phyloP scores from a whole-genome alignment of 2,797 vertebrate genomes.

The Leptodactylus fallax region DNA sequence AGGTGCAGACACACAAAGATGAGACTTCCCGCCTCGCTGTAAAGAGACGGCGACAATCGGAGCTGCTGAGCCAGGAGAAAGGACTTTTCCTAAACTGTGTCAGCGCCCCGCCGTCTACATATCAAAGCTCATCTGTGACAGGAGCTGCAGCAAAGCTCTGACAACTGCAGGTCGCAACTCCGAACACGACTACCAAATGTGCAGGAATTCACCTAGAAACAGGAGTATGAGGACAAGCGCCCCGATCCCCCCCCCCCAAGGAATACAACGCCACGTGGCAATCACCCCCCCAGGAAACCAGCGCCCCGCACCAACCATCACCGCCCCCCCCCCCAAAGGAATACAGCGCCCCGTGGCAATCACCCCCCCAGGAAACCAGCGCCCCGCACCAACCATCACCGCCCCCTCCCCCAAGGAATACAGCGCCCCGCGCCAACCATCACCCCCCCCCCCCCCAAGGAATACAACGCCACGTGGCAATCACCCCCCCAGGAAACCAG shows the following conservation, averaged over 20 bases:
- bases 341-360: no score
- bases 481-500: no score
- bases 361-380: no score
- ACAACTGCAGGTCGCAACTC: not conserved
- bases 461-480: not conserved
- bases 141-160: not conserved
- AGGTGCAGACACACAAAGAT: constrained; percentile 56
- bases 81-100: constrained; percentile 26
- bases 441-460: not conserved
- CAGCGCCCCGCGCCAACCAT: not conserved
- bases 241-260: not conserved
- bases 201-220: not conserved
- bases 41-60: constrained; percentile 2
- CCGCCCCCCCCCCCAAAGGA: no score
- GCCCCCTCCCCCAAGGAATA: no score
- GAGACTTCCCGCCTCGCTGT: not conserved
- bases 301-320: no score
- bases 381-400: no score
- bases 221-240: not conserved
- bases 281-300: no score
- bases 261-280: no score
- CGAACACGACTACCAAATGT: not conserved
- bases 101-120: constrained; percentile 46
- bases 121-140: constrained; percentile 38
- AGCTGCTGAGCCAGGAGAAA: constrained; percentile 50